Base-by-base conservation (phyloP, 1,140 invertebrate genomes). In the Varroa destructor region DNA sequence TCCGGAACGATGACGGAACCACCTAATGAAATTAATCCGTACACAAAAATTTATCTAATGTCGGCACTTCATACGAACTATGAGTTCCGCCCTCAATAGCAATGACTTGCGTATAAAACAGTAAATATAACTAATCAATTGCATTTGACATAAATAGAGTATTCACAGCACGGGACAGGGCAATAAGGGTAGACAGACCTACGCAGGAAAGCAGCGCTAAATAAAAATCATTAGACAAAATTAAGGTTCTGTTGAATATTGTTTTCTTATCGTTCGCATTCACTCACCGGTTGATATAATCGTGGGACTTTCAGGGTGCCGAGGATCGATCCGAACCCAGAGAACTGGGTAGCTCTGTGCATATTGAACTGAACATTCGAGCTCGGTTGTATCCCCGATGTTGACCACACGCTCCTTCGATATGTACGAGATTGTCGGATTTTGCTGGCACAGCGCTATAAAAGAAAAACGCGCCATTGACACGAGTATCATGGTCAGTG, bases 381-480 rank as follows among this genome's bases (percentile, higher is more conserved):
- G 82, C 77, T 93, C 89, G 0, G 91, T 88, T 14, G 88, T 87
- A 36, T 88, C 88, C 1, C 91, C 91, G 75, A 94, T 92, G 80
- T 92, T 89, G 77, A 89, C 87, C 71, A 93, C 89, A 81, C 91
- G 89, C 78, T 91, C 88, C 78, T 92, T 90, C 1, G 90, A 89
- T 74, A 93, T 92, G 75, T 91, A 89, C 0, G 90, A 91, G 76
- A 94, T 94, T 1, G 89, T 91, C 1, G 91, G 91, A 14, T 89
- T 89, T 74, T 89, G 82, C 77, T 91, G 89, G n/a, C 80, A 82
- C 56, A 40, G 8, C 12, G 61, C 61, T 67, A 37, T 12, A 46
- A 37, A 67, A 14, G 12, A 67, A 67, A 5, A 42, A 12, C 3
- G 12, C 25, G 14, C 14, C 61, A 37, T 43, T 67, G 14, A 67